Percentiles rank a stretch among this genome's conserved stretches.
phyloP scores from a whole-genome alignment of 2,113 vertebrate species.

The Micronycteris hirsuta region DNA sequence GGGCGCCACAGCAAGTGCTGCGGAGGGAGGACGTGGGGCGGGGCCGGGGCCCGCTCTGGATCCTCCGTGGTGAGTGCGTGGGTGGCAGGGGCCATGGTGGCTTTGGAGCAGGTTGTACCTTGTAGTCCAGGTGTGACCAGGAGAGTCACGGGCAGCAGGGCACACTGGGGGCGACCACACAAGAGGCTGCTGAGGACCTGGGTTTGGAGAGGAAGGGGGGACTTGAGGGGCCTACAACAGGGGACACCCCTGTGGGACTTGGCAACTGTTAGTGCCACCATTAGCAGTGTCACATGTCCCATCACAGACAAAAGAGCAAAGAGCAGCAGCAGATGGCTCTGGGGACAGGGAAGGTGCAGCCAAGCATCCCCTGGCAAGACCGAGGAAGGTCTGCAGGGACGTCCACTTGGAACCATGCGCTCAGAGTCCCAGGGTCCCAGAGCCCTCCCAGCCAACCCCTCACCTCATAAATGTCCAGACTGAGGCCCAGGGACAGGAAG shows the following conservation, averaged over 20 bases:
- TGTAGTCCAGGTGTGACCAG: not conserved
- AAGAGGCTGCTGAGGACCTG: not conserved
- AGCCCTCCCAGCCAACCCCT: not conserved
- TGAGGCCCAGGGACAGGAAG: not conserved
- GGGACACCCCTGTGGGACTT: not conserved
- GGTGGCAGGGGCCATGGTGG: not conserved
- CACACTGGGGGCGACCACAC: not conserved
- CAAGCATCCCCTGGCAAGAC: not conserved
- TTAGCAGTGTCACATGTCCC: not conserved
- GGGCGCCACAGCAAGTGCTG: not conserved
- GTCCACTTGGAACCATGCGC: rapidly evolving
- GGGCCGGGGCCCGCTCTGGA: not conserved
- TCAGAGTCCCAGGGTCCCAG: not conserved
- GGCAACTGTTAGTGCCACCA: not conserved
- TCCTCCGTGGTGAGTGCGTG: not conserved
- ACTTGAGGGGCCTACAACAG: rapidly evolving
- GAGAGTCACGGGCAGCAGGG: not conserved
- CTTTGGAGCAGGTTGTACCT: not conserved
- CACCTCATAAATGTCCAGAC: not conserved
- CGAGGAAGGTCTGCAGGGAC: not conserved
- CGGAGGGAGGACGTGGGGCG: not conserved
- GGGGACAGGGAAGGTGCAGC: not conserved
- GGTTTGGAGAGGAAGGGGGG: too few relatives aligned
- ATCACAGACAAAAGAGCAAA: not conserved
- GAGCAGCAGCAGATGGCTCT: not conserved